phyloP scores from a whole-genome alignment of 2,113 vertebrate species.

The Vireo altiloquus region DNA sequence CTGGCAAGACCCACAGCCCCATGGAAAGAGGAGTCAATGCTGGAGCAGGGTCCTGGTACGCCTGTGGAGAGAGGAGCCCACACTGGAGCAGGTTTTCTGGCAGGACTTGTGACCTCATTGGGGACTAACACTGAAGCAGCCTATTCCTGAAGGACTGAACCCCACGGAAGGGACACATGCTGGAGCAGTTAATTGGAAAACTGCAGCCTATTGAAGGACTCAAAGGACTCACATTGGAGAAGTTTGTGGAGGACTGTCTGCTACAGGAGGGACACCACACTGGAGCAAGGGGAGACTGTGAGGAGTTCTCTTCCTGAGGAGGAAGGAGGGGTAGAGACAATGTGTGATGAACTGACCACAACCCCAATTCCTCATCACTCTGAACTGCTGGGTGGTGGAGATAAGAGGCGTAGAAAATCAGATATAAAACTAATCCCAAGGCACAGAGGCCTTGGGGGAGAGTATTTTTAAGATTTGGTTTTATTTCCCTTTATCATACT shows the following conservation, averaged over 20 bases:
- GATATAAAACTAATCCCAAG: neutral
- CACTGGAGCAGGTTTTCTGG: neutral
- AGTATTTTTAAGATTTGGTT: neutral
- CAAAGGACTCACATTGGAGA: neutral
- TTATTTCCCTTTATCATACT: neutral
- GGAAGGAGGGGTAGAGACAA: neutral
- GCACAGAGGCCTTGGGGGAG: fast-evolving
- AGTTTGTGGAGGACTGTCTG: neutral
- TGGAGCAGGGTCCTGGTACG: neutral
- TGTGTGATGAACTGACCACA: fast-evolving
- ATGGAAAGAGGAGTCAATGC: neutral
- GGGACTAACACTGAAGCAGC: neutral
- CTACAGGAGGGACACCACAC: neutral
- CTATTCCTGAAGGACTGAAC: neutral
- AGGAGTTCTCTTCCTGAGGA: neutral
- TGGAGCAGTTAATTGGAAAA: neutral
- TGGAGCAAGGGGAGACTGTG: neutral
- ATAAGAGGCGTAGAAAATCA: neutral
- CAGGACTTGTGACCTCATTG: fast-evolving
- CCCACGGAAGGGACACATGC: too few species aligned
- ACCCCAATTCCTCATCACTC: neutral
- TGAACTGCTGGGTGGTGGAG: neutral
- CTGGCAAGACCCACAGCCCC: neutral
- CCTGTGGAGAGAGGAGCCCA: neutral
- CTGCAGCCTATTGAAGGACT: neutral